Evolutionary conservation across 2,797 vertebrate species (phyloP).

Genomic region (Octomys mimax): DNA sequence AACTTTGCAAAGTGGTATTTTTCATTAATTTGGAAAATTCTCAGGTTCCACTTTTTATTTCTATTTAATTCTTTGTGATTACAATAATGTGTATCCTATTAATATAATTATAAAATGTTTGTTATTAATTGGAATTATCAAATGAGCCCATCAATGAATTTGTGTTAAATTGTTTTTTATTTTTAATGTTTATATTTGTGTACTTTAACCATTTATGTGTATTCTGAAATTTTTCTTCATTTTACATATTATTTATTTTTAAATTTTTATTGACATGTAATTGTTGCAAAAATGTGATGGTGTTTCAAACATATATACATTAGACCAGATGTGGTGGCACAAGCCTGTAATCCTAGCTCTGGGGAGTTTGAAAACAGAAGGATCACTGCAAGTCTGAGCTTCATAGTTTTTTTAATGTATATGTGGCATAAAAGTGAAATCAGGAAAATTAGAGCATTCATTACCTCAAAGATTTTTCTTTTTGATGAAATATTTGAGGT

Average conservation of each 20-base stretch:
- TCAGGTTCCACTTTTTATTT: background rate
- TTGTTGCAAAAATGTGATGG: too few relatives aligned
- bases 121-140: background rate
- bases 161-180: background rate
- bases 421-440: background rate
- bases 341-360: too few relatives aligned
- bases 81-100: background rate
- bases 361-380: too few relatives aligned
- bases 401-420: background rate
- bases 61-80: background rate
- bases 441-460: background rate
- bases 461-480: background rate
- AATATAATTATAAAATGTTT: background rate
- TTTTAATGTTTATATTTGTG: background rate
- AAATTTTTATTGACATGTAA: background rate
- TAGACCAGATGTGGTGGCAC: too few relatives aligned
- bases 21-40: conserved; percentile 3
- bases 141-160: background rate
- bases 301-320: background rate
- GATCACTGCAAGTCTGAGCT: too few relatives aligned
- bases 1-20: background rate
- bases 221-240: background rate
- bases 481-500: background rate
- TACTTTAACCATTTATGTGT: background rate
- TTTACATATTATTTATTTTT: background rate